These are phyloP conservation scores for Microplitis mediator DNA, from an alignment of 1,140 invertebrate genomes.

Conservation along the genomic window DNA sequence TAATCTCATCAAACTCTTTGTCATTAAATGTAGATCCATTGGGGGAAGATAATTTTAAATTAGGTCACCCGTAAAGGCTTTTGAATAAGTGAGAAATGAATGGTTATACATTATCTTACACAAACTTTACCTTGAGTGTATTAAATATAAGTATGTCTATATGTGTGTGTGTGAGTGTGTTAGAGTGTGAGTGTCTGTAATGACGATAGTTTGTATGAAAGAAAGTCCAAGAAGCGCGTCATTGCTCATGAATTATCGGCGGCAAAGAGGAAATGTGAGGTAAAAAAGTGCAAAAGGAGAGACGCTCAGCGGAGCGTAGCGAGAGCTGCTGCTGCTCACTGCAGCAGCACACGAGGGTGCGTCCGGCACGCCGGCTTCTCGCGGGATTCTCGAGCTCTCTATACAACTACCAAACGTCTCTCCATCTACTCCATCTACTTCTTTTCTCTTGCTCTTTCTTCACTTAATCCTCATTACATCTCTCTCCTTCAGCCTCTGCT, in stretches of 20 bases:
- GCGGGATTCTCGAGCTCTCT: slow-evolving; percentile 10
- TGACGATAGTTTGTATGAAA: slow-evolving; percentile 7
- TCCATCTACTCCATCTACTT: not conserved
- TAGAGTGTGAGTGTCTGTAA: not conserved
- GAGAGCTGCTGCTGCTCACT: slow-evolving; percentile 27
- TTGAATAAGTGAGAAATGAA: too few species aligned
- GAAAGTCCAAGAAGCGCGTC: slow-evolving; percentile 21
- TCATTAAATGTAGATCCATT: not conserved
- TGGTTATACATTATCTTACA: too few species aligned
- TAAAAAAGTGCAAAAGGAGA: slow-evolving; percentile 19
- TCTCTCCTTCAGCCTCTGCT: not conserved
- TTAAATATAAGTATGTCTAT: too few species aligned
- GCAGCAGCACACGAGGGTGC: slow-evolving; percentile 21
- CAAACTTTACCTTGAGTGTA: too few species aligned
- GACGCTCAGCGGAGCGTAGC: slow-evolving; percentile 34
- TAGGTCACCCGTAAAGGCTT: not conserved
- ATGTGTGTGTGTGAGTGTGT: too few species aligned
- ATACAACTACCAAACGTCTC: not conserved
- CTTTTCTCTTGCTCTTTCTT: not conserved
- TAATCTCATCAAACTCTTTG: too few species aligned
- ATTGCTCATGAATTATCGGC: slow-evolving; percentile 24
- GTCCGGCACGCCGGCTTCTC: slow-evolving; percentile 34
- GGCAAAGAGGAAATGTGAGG: slow-evolving; percentile 9
- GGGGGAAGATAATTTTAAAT: slow-evolving; percentile 3
- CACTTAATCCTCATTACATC: not conserved